Evolutionary conservation across 1,140 invertebrate species (phyloP), one percentile per base, ranked within the genome.

Genomic region (Thaumatotibia leucotreta): DNA sequence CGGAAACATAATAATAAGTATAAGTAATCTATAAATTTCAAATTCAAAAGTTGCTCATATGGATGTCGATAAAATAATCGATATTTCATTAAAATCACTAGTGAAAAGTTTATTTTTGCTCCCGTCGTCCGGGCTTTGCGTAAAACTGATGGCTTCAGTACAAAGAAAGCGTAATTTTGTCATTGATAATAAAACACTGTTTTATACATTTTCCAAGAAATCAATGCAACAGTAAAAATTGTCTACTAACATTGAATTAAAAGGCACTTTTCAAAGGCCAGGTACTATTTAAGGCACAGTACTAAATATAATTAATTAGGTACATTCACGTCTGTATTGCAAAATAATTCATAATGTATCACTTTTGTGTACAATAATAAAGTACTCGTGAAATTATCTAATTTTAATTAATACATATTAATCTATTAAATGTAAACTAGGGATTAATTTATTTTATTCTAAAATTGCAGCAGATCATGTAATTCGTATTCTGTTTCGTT

Each of bases 181-280:
- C 35, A 33, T 33, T 39, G n/a, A n/a, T 39, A 39, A 39, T 39
- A 39, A 39, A 39, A 39, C 1, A 39, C n/a, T 39, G 14, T 9
- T 9, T 11, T 3, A 33, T 3, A 1, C 4, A n/a, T 39, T 39
- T 14, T 1, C 4, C 3, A 6, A 39, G 14, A 35, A 35, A n/a
- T 14, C 35, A 17, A 14, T 17, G n/a, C 14, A 14, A 5, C 9
- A 0, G 17, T 45, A 45, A 6, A 45, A 45, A 39, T 5, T 14
- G 39, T 45, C n/a, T 45, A 14, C n/a, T 39, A 39, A 17, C 10
- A n/a, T 14, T 20, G 11, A 52, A 66, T 50, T 24, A 23, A 70
- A 78, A 80, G 77, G 77, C 77, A 79, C 75, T 65, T 68, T 29
- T 65, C 11, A 62, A 72, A 80, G 73, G 75, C 77, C 73, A 70